These are phyloP conservation scores for Polia nebulosa DNA, from an alignment of 2,888 invertebrate genomes.

Conservation along the genomic window DNA sequence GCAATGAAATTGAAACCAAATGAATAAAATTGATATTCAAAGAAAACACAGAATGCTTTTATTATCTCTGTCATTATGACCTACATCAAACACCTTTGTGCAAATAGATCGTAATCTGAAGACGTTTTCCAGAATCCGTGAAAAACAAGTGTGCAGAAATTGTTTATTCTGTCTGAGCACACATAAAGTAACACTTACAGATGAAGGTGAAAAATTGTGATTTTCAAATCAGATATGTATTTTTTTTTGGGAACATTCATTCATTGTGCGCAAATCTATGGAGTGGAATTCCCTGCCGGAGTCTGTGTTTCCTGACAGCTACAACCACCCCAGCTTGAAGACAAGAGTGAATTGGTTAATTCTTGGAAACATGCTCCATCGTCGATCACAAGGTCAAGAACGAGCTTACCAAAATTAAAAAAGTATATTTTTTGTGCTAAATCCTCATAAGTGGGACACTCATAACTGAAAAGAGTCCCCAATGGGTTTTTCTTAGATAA, in stretches of 20 bases:
- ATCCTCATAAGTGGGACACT: too few relatives aligned
- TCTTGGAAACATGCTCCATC: too few relatives aligned
- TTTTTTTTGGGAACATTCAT: too few relatives aligned
- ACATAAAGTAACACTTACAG: slow-evolving; percentile 17
- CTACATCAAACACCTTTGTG: slow-evolving; percentile 30
- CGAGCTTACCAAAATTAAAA: too few relatives aligned
- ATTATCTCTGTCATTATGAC: slow-evolving; percentile 27
- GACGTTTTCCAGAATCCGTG: background rate
- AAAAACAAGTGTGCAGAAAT: slow-evolving; percentile 34
- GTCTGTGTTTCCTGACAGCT: too few relatives aligned
- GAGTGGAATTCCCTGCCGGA: too few relatives aligned
- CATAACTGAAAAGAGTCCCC: background rate
- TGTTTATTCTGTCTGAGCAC: slow-evolving; percentile 30
- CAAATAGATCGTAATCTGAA: slow-evolving; percentile 43
- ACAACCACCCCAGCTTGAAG: too few relatives aligned
- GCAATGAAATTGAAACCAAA: slow-evolving; percentile 13
- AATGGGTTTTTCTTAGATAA: background rate
- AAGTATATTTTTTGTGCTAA: too few relatives aligned
- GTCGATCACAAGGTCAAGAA: too few relatives aligned
- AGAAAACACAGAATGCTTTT: background rate
- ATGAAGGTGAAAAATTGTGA: slow-evolving; percentile 19
- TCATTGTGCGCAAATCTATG: too few relatives aligned
- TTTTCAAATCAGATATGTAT: background rate
- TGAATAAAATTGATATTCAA: background rate
- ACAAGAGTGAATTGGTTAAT: too few relatives aligned